These are phyloP conservation scores for Gobio occitaniae DNA, from an alignment of 2,797 vertebrate genomes.

Conservation along the genomic window DNA sequence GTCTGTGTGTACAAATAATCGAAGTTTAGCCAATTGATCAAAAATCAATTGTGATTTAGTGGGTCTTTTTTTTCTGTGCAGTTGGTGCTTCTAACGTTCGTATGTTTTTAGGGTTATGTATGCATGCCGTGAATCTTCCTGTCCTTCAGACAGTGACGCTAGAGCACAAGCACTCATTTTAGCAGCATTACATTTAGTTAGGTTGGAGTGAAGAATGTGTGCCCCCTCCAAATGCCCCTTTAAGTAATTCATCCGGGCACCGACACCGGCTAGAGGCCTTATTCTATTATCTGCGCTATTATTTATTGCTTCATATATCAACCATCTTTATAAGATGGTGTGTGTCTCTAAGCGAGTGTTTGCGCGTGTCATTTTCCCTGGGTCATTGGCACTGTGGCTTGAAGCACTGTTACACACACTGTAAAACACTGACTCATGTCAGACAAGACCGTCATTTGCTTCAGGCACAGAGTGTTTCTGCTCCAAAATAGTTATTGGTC, in stretches of 20 bases:
- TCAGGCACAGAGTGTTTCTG: slow-evolving; percentile 3
- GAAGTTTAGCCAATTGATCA: not conserved
- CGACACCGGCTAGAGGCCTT: slow-evolving; percentile 11
- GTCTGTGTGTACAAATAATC: not conserved
- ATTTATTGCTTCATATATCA: slow-evolving; percentile 36
- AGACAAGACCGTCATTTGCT: slow-evolving; percentile 22
- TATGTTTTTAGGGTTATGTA: not conserved
- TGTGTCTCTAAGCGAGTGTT: slow-evolving; percentile 20
- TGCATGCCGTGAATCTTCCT: not conserved
- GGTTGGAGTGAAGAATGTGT: not conserved
- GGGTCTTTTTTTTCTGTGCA: not conserved
- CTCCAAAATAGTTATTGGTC: slow-evolving; percentile 13
- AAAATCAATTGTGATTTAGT: not conserved
- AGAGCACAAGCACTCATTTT: slow-evolving; percentile 29
- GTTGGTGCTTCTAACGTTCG: not conserved
- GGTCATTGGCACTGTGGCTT: slow-evolving; percentile 37
- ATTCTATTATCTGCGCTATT: slow-evolving; percentile 34
- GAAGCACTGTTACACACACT: slow-evolving; percentile 37
- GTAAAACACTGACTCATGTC: slow-evolving; percentile 26
- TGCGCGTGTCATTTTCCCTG: slow-evolving; percentile 18
- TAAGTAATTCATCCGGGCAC: slow-evolving; percentile 20
- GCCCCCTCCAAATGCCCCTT: slow-evolving; percentile 23
- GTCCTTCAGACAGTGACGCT: slow-evolving; percentile 7
- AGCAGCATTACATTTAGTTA: slow-evolving; percentile 28
- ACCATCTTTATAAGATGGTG: slow-evolving; percentile 17